phyloP scores from a whole-genome alignment of 2,797 vertebrate species.

The Ctenosaura bakeri region DNA sequence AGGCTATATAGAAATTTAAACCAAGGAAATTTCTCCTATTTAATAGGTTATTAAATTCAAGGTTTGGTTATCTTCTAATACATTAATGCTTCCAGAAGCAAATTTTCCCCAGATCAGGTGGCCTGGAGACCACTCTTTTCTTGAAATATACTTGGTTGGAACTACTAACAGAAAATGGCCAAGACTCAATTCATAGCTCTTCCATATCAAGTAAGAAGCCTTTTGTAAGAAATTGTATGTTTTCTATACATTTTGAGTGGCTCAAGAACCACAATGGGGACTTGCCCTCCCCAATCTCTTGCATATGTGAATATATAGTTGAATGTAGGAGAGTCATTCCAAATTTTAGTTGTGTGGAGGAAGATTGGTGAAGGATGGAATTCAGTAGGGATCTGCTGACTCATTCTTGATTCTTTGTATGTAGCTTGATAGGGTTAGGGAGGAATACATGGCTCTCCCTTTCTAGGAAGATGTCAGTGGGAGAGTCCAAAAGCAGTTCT shows the following conservation, averaged over 20 bases:
- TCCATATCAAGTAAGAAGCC: background rate
- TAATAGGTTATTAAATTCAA: background rate
- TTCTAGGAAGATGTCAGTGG: background rate
- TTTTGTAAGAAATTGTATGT: background rate
- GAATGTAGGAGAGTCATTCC: background rate
- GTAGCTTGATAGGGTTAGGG: too few species aligned
- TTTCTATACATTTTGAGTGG: background rate
- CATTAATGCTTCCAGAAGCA: background rate
- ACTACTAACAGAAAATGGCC: background rate
- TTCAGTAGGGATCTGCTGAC: too few species aligned
- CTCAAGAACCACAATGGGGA: background rate
- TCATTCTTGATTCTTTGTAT: too few species aligned
- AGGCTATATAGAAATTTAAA: background rate
- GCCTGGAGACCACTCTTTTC: background rate
- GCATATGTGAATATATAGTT: background rate
- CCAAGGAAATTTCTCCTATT: background rate
- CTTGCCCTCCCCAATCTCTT: background rate
- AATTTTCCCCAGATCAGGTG: background rate
- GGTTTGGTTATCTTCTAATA: background rate
- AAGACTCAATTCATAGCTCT: background rate
- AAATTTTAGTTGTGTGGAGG: too few species aligned
- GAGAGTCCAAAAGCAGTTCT: background rate
- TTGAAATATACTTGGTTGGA: background rate
- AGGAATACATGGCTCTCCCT: background rate
- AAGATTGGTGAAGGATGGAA: too few species aligned